phyloP scores from a whole-genome alignment of 2,888 invertebrate genomes.

The Agonopterix subpropinquella region DNA sequence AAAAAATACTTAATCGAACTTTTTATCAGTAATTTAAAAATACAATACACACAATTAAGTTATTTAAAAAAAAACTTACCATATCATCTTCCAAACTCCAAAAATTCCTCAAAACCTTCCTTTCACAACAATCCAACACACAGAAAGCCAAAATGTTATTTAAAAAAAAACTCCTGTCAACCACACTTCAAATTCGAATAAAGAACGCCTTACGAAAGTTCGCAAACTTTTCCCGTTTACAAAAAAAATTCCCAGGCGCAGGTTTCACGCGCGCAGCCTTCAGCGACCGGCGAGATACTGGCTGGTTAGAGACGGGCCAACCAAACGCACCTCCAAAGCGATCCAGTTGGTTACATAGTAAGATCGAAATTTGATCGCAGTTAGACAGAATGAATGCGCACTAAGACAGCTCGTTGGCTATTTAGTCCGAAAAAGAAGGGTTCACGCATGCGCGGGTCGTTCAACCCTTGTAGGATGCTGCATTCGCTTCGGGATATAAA shows the following conservation, averaged over 20 bases:
- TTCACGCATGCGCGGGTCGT: conserved; percentile 57
- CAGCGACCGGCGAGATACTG: conserved; percentile 48
- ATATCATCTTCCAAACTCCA: too few relatives aligned
- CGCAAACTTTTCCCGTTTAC: conserved; percentile 46
- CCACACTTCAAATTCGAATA: conserved; percentile 7
- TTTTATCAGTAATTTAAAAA: too few relatives aligned
- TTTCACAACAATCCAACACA: not conserved
- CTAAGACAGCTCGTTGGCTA: conserved; percentile 60
- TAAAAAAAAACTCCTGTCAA: too few relatives aligned
- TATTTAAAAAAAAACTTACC: too few relatives aligned
- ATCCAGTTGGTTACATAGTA: conserved; percentile 63
- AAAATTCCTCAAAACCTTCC: too few relatives aligned
- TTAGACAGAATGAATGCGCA: conserved; percentile 48
- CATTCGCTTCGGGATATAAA: conserved; percentile 19
- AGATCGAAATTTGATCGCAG: conserved; percentile 73
- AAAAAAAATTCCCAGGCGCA: conserved; percentile 15
- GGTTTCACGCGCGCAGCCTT: conserved; percentile 34
- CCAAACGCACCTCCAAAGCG: conserved; percentile 44
- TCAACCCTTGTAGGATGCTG: conserved; percentile 61
- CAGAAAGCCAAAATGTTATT: not conserved
- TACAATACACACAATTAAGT: too few relatives aligned
- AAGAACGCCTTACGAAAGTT: conserved; percentile 21
- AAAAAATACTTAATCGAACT: too few relatives aligned
- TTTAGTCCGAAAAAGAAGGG: conserved; percentile 41
- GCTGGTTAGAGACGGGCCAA: conserved; percentile 22